A percentile compares a stretch with the other conserved stretches of the same genome.
These are phyloP conservation scores for Kryptolebias marmoratus DNA, from an alignment of 2,113 vertebrate genomes.

Conservation along the genomic window DNA sequence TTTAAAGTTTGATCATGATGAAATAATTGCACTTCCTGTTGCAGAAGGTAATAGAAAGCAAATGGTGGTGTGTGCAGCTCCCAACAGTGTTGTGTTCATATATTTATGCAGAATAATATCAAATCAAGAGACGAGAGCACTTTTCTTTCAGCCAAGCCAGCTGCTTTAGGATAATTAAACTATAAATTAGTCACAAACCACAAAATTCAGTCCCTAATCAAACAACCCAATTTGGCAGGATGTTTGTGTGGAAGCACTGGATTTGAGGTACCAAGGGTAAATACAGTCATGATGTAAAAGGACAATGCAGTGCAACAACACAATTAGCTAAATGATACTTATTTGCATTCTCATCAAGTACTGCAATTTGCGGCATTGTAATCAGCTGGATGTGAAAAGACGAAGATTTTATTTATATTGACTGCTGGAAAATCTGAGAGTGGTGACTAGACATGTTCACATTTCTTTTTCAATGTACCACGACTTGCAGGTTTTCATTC, in stretches of 20 bases:
- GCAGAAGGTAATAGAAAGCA: conserved; percentile 31
- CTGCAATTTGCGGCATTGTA: conserved; percentile 13
- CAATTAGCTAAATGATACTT: conserved; percentile 50
- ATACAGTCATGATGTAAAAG: conserved; percentile 14
- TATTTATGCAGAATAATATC: conserved; percentile 54
- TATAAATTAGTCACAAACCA: conserved; percentile 65
- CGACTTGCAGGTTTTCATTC: conserved; percentile 5
- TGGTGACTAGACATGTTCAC: background rate
- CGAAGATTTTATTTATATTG: background rate
- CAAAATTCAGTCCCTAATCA: conserved; percentile 42
- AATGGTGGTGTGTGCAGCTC: conserved; percentile 22
- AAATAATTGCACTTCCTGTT: background rate
- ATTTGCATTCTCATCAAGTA: conserved; percentile 17
- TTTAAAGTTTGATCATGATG: conserved; percentile 3
- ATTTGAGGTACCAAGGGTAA: conserved; percentile 12
- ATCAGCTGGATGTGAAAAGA: conserved; percentile 24
- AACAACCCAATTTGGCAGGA: conserved; percentile 30
- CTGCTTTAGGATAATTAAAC: conserved; percentile 69
- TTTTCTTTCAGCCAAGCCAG: conserved; percentile 36
- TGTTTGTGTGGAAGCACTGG: conserved; percentile 5
- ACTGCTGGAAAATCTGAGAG: background rate
- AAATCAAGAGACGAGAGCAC: conserved; percentile 57
- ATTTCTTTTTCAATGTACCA: background rate
- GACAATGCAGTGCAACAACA: background rate
- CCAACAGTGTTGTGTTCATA: conserved; percentile 32